These are phyloP conservation scores for Halocaridina rubra DNA, from an alignment of 2,888 invertebrate species.

Conservation along the genomic window DNA sequence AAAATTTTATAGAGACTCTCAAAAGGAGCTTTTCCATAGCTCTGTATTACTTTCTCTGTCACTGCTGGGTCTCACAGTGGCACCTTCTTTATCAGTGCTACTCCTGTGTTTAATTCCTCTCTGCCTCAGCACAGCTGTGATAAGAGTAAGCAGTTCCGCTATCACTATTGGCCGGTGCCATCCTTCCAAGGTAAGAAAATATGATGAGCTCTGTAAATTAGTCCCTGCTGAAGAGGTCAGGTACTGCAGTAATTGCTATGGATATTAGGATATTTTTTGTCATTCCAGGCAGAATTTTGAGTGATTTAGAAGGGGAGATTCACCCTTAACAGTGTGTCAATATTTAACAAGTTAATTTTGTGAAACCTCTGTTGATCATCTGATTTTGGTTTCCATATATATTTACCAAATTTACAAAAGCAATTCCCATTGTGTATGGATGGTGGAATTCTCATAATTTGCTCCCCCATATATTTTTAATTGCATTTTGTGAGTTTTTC, in stretches of 20 bases:
- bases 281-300: too few species aligned
- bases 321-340: too few species aligned
- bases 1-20: conserved; percentile 65
- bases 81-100: conserved; percentile 65
- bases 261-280: too few species aligned
- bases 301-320: too few species aligned
- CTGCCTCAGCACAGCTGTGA: conserved; percentile 66
- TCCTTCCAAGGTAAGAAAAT: conserved; percentile 26
- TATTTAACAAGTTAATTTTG: too few species aligned
- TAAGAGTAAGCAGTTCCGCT: conserved; percentile 67
- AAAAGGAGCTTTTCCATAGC: conserved; percentile 65
- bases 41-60: conserved; percentile 65
- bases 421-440: too few species aligned
- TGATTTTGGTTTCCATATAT: not conserved
- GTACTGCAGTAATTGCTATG: too few species aligned
- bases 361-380: not conserved
- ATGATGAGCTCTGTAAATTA: not conserved
- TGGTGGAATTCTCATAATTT: too few species aligned
- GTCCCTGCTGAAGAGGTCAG: too few species aligned
- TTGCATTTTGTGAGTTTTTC: too few species aligned
- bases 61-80: conserved; percentile 64
- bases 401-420: too few species aligned
- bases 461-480: too few species aligned
- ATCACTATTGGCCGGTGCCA: conserved; percentile 66
- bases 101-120: conserved; percentile 66